A percentile compares a stretch with the other conserved stretches of the same genome.
Evolutionary conservation across 2,888 invertebrate genomes (phyloP).

Genomic region (Cataglyphis altisquamis): DNA sequence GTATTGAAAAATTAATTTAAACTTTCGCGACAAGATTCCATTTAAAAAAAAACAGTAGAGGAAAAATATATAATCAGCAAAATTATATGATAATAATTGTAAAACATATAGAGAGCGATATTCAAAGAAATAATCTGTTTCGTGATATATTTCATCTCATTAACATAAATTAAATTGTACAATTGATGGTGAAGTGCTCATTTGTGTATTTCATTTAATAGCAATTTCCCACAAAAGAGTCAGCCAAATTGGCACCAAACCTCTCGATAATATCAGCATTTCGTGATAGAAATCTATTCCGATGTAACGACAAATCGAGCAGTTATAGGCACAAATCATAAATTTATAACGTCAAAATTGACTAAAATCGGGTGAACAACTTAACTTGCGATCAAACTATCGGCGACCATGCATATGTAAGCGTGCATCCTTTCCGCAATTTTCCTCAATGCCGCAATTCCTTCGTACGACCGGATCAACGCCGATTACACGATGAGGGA

Average conservation of each 20-base stretch:
- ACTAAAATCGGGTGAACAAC: slow-evolving; percentile 14
- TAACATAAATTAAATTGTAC: slow-evolving; percentile 28
- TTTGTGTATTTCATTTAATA: slow-evolving; percentile 26
- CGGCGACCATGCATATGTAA: slow-evolving; percentile 37
- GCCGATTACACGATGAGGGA: slow-evolving; percentile 58
- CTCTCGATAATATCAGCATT: slow-evolving; percentile 13
- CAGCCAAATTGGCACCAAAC: background rate
- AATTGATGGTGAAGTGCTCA: background rate
- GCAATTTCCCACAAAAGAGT: background rate
- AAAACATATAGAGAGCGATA: background rate
- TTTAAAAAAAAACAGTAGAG: background rate
- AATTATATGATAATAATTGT: slow-evolving; percentile 9
- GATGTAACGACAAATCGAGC: slow-evolving; percentile 33
- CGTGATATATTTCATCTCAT: slow-evolving; percentile 10
- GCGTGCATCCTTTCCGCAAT: slow-evolving; percentile 55
- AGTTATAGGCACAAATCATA: slow-evolving; percentile 1
- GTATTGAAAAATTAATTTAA: background rate
- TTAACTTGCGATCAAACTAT: slow-evolving; percentile 29
- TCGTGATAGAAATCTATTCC: slow-evolving; percentile 28
- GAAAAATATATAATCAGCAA: background rate
- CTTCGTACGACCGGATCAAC: slow-evolving; percentile 50
- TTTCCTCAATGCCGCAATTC: slow-evolving; percentile 56
- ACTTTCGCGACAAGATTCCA: background rate
- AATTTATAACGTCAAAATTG: slow-evolving; percentile 8
- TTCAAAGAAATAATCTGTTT: slow-evolving; percentile 24